These are phyloP conservation scores for Ammodytes marinus DNA, from an alignment of 2,113 vertebrate genomes.

Conservation along the genomic window DNA sequence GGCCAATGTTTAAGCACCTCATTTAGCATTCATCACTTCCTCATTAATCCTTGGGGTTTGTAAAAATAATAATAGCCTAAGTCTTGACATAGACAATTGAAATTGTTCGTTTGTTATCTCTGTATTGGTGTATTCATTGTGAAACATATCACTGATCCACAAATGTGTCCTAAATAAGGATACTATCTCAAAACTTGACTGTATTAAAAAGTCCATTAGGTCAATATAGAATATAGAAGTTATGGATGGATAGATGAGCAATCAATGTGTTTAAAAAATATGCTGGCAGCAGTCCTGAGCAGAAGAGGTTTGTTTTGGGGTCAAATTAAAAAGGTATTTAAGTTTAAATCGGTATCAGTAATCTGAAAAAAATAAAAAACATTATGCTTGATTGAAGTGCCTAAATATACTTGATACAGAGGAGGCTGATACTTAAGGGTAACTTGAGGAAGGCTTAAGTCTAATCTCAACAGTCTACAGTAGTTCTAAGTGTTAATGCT, in stretches of 20 bases:
- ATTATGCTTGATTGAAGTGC: no score
- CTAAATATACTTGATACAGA: no score
- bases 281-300: neutral
- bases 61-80: neutral
- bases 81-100: neutral
- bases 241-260: neutral
- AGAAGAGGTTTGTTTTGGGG: neutral
- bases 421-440: no score
- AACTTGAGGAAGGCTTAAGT: no score
- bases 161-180: neutral
- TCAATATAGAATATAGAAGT: neutral
- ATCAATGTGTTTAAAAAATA: neutral
- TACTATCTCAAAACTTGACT: neutral
- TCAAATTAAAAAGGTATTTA: neutral
- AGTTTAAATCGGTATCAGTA: neutral
- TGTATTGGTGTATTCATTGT: neutral
- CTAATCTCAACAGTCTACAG: no score
- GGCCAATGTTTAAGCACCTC: neutral
- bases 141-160: neutral
- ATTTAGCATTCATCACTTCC: no score
- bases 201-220: no score
- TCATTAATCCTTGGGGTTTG: neutral
- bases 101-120: neutral
- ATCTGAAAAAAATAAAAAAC: no score
- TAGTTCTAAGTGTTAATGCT: no score